Evolutionary conservation across 2,888 invertebrate genomes (phyloP).

Genomic region (Brenthis ino): DNA sequence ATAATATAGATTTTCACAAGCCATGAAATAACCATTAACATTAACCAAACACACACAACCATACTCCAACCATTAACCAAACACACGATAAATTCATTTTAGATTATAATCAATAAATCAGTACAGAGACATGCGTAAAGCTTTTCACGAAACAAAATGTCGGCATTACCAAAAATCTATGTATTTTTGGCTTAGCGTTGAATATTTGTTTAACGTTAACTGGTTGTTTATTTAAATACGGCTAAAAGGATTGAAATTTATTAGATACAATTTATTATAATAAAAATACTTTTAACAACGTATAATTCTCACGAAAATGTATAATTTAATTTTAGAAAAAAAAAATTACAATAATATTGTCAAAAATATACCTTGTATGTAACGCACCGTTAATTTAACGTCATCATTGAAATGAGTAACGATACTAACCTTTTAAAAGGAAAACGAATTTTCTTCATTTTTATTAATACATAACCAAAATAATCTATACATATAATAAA

Average conservation of each 20-base stretch:
- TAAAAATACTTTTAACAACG: slow-evolving; percentile 3
- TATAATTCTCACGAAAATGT: too few species aligned
- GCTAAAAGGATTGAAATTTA: slow-evolving; percentile 3
- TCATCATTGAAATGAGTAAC: too few species aligned
- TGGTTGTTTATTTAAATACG: slow-evolving; percentile 8
- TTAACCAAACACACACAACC: too few species aligned
- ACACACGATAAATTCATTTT: slow-evolving; percentile 4
- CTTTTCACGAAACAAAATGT: slow-evolving; percentile 9
- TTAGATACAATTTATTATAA: not conserved
- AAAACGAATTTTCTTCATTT: not conserved
- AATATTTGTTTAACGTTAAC: slow-evolving; percentile 14
- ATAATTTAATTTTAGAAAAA: too few species aligned
- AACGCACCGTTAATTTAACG: too few species aligned
- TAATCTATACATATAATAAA: not conserved
- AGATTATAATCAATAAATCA: slow-evolving; percentile 15
- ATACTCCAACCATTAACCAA: too few species aligned
- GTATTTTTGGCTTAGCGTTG: slow-evolving; percentile 12
- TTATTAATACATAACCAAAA: not conserved
- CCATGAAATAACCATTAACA: too few species aligned
- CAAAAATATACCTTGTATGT: too few species aligned
- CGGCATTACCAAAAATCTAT: slow-evolving; percentile 5
- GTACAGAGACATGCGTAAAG: slow-evolving; percentile 14
- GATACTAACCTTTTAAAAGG: too few species aligned
- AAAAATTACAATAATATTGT: too few species aligned
- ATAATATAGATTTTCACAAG: too few species aligned